Base-by-base conservation (phyloP, 2,888 invertebrate species). In the Acronicta aceris region DNA sequence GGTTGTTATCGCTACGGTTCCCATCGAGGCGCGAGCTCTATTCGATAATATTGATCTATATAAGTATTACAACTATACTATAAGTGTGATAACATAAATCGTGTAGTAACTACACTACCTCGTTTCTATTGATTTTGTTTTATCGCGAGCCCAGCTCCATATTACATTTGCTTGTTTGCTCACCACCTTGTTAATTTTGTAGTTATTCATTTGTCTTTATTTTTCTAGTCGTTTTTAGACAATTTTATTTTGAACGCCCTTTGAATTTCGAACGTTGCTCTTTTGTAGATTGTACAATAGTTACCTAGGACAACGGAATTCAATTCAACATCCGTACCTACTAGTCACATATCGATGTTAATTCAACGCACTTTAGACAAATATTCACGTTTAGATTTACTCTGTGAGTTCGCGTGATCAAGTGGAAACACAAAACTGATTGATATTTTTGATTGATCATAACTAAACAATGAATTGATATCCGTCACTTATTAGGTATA, bases 41-140 rank as follows among this genome's bases (percentile, higher is more conserved):
- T 65, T 79, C 80, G 75, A 82, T 59, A 77, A 75, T 77, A 81
- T 82, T 79, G 80, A 82, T 83, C 76, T 86, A 80, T 82, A 72
- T 83, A 84, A 78, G 71, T 81, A 82, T 79, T 76, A 80, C 75
- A 78, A 79, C 74, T 81, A 70, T 65, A 75, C 83, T 76, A 68
- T 83, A 81, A 82, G 90, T 91, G 92, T 93, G 92, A 92, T 92
- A 79, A 92, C 85, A 83, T 87, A 82, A 82, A 76, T 87, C 84
- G 92, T 93, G 93, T 94, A 93, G 93, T 84, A 90, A 92, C 92
- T 93, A 92, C 92, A 92, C 91, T 92, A 92, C 92, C 93, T 94
- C 92, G 90, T 89, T 86, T 89, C 83, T 87, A 85, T 81, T 78
- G 76, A 68, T 79, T 79, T 80, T 86, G 75, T 73, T 81, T 78